Evolutionary conservation across 2,888 invertebrate species (phyloP).

Genomic region (Microctonus hyperodae): DNA sequence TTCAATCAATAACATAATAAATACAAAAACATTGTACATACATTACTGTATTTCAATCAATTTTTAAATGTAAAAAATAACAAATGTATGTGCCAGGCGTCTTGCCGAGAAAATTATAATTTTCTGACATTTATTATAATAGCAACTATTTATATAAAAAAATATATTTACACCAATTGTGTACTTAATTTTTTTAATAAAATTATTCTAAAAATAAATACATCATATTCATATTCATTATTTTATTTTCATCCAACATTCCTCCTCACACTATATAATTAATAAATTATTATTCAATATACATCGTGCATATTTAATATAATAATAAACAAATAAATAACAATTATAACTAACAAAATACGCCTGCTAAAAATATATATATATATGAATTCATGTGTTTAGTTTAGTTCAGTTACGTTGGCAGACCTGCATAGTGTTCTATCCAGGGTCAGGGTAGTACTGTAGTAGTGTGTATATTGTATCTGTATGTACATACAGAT

Average conservation of each 20-base stretch:
- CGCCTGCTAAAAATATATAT: too few relatives aligned
- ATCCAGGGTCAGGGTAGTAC: constrained; percentile 1
- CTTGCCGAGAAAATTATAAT: constrained; percentile 51
- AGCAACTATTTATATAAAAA: constrained; percentile 54
- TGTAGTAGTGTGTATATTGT: too few relatives aligned
- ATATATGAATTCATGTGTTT: neutral
- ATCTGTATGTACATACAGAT: too few relatives aligned
- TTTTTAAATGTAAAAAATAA: constrained; percentile 22
- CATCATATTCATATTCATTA: neutral
- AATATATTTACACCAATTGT: constrained; percentile 40
- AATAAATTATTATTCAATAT: too few relatives aligned
- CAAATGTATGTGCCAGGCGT: constrained; percentile 55
- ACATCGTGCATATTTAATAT: too few relatives aligned
- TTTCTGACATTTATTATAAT: constrained; percentile 44
- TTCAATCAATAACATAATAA: neutral
- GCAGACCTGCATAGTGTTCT: neutral
- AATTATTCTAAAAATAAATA: constrained; percentile 29
- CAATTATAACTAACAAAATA: neutral
- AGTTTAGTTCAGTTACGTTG: neutral
- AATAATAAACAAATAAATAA: too few relatives aligned
- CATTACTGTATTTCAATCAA: constrained; percentile 46
- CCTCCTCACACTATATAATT: neutral
- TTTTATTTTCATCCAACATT: neutral
- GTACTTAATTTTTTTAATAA: constrained; percentile 42
- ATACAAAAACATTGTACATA: constrained; percentile 52